Evolutionary conservation across 2,113 vertebrate species (phyloP).

Genomic region (Cardinalis cardinalis): DNA sequence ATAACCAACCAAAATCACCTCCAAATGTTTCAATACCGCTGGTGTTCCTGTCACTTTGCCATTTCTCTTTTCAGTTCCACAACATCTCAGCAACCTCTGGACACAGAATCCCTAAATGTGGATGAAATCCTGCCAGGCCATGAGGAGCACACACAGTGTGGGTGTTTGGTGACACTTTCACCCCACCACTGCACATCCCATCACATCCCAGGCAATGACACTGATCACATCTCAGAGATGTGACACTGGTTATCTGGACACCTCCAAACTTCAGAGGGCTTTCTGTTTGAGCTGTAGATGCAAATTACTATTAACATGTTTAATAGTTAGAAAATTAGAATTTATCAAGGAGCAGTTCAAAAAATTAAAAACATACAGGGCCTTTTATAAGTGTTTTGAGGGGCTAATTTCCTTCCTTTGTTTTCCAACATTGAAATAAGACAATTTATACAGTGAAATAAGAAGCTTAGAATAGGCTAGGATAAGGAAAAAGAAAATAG

Average conservation of each 20-base stretch:
- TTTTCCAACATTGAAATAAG: background rate
- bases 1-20: background rate
- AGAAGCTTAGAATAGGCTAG: background rate
- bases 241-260: background rate
- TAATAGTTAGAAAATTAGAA: background rate
- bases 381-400: background rate
- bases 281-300: background rate
- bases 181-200: background rate
- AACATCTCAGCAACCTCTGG: background rate
- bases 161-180: background rate
- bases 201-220: background rate
- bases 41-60: background rate
- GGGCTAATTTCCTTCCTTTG: background rate
- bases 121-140: background rate
- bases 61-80: background rate
- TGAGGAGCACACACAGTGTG: accelerated
- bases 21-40: background rate
- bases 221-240: background rate
- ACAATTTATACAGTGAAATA: background rate
- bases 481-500: too few species aligned
- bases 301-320: background rate
- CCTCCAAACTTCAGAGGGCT: background rate
- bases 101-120: background rate
- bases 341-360: background rate
- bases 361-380: background rate